Evolutionary conservation across 2,888 invertebrate species (phyloP), one percentile per base, ranked within the genome.

Genomic region (Euzetes globulus): DNA sequence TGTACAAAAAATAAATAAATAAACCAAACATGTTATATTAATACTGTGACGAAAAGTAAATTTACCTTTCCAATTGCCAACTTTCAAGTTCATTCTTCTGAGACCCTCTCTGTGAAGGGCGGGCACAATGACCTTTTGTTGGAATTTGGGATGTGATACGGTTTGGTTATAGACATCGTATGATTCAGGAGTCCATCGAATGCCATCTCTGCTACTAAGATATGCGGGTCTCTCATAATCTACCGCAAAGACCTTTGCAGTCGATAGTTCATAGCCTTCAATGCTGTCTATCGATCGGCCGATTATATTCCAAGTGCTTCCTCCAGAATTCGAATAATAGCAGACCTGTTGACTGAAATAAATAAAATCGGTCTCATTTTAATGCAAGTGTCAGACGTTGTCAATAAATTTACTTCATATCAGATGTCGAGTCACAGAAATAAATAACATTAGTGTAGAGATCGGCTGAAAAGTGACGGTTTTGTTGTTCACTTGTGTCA

Each of bases 401-500:
- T 55, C 13, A 33, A 37, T 17, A 25, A 6, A 76, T 76, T 77
- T 75, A 78, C 78, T 75, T 70, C 77, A 77, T 77, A 45, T 78
- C 77, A n/a, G 75, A 76, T 52, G 77, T 76, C 13, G 77, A 72
- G 71, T 78, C 78, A 41, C 78, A 78, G 55, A 78, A 78, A 45
- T 78, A 78, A 25, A 76, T 71, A 25, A 77, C 77, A 68, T 78
- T 77, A 60, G 74, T 78, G 45, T 73, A 74, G 9, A 71, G 68
- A 65, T 78, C 78, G 13, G 78, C 77, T 17, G 78, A 75, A 50
- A 78, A 74, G 37, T 78, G 78, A 41, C 78, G 76, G n/a, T 76
- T 77, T 63, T 73, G 75, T 72, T 71, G 75, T 55, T 76, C 73
- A 72, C 72, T 76, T 33, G 76, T 76, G 41, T 78, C 78, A n/a